Percentiles rank a stretch among this genome's conserved stretches.
Evolutionary conservation across 2,888 invertebrate genomes (phyloP).

Genomic region (Emmelina monodactyla): DNA sequence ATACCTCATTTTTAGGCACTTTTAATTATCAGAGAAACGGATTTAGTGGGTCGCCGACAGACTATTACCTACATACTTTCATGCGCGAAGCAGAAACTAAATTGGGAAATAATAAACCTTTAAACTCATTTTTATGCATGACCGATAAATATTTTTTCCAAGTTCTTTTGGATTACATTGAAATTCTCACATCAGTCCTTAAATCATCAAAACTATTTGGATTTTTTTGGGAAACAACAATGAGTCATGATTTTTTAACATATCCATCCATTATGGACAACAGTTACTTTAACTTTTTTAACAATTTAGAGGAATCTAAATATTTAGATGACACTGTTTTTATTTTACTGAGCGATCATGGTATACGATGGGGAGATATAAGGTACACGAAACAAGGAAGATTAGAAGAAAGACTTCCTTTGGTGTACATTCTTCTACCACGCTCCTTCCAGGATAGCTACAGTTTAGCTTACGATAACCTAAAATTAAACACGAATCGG

Average conservation of each 20-base stretch:
- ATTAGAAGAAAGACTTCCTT: conserved; percentile 88
- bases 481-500: conserved; percentile 71
- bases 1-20: conserved; percentile 77
- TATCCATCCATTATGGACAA: conserved; percentile 78
- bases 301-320: conserved; percentile 50
- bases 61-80: conserved; percentile 83
- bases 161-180: conserved; percentile 75
- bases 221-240: conserved; percentile 83
- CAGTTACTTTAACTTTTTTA: conserved; percentile 67
- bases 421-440: conserved; percentile 78
- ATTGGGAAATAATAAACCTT: conserved; percentile 70
- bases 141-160: conserved; percentile 74
- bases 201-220: conserved; percentile 73
- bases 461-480: conserved; percentile 68
- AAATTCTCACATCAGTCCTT: conserved; percentile 69
- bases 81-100: conserved; percentile 72
- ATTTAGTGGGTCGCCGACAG: conserved; percentile 81
- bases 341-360: conserved; percentile 88
- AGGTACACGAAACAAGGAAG: conserved; percentile 84
- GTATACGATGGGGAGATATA: conserved; percentile 86
- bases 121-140: conserved; percentile 75
- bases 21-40: conserved; percentile 84
- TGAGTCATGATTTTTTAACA: conserved; percentile 87
- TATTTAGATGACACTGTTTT: conserved; percentile 73
- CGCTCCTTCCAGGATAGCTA: conserved; percentile 72